Evolutionary conservation across 2,888 invertebrate species (phyloP).

Genomic region (Eugnorisma glareosa): DNA sequence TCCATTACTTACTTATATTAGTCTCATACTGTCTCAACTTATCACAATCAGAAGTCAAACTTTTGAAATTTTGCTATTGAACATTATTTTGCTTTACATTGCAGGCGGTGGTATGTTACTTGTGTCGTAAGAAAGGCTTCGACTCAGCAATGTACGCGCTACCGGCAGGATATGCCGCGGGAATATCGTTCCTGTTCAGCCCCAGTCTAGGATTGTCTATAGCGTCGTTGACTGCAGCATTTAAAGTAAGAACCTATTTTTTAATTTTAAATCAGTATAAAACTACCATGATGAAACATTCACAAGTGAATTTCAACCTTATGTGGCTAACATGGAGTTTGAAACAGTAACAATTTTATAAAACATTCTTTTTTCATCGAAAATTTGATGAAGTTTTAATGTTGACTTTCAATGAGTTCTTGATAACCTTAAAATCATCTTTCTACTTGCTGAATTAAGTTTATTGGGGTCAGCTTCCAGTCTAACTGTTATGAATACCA

Average conservation of each 20-base stretch:
- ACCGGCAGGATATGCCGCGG: slow-evolving; percentile 90
- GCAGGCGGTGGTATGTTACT: slow-evolving; percentile 87
- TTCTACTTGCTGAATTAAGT: neutral
- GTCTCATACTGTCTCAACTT: neutral
- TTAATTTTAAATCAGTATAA: neutral
- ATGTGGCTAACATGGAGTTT: neutral
- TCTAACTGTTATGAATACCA: neutral
- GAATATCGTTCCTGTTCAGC: slow-evolving; percentile 88
- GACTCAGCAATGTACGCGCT: slow-evolving; percentile 87
- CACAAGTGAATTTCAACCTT: neutral
- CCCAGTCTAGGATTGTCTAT: slow-evolving; percentile 88
- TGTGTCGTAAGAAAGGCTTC: slow-evolving; percentile 82
- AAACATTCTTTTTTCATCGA: neutral
- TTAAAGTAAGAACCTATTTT: slow-evolving; percentile 83
- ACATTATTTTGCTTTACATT: slow-evolving; percentile 59
- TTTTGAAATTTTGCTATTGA: neutral
- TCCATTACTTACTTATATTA: neutral
- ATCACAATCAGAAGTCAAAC: neutral
- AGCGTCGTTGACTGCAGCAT: slow-evolving; percentile 87
- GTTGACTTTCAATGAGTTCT: neutral
- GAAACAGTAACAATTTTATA: neutral
- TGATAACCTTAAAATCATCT: neutral
- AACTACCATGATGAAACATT: neutral
- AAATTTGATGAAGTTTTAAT: neutral
- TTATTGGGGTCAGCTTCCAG: neutral